phyloP scores from a whole-genome alignment of 1,140 invertebrate species.

The Ladona fulva region DNA sequence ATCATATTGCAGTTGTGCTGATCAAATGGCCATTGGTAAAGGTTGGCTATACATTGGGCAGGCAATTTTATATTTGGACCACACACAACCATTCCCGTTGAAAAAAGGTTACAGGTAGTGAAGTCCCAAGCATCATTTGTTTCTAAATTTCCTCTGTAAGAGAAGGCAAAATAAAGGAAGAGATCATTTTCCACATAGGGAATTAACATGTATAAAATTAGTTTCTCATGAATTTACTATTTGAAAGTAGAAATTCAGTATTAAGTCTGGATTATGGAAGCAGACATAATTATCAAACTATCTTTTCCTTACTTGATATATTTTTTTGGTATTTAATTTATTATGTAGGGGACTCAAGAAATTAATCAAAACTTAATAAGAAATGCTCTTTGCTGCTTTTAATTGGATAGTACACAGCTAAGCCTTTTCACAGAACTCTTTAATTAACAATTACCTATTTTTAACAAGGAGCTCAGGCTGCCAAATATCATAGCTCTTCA shows the following conservation, averaged over 20 bases:
- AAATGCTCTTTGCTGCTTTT: conserved; percentile 30
- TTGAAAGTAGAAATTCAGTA: no score
- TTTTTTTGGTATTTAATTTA: no score
- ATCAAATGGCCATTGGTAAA: conserved; percentile 44
- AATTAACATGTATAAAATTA: no score
- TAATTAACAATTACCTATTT: conserved; percentile 30
- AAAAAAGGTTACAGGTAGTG: conserved; percentile 40
- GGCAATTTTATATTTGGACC: conserved; percentile 28
- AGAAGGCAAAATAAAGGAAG: no score
- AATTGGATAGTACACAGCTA: conserved; percentile 16
- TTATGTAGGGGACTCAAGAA: no score
- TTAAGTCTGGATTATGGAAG: no score
- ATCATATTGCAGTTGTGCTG: conserved; percentile 40
- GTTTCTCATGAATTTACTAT: no score
- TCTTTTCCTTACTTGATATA: no score
- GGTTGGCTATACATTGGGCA: conserved; percentile 38
- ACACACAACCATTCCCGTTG: conserved; percentile 40
- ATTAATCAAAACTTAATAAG: no score
- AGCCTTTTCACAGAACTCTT: no score
- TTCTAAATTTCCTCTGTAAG: background rate
- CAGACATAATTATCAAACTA: no score
- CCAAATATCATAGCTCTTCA: conserved; percentile 38
- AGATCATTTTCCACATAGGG: no score
- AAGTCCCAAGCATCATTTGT: conserved; percentile 25
- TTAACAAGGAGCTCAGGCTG: conserved; percentile 39